Evolutionary conservation across 2,113 vertebrate genomes (phyloP).

Genomic region (Actinemys pallida): DNA sequence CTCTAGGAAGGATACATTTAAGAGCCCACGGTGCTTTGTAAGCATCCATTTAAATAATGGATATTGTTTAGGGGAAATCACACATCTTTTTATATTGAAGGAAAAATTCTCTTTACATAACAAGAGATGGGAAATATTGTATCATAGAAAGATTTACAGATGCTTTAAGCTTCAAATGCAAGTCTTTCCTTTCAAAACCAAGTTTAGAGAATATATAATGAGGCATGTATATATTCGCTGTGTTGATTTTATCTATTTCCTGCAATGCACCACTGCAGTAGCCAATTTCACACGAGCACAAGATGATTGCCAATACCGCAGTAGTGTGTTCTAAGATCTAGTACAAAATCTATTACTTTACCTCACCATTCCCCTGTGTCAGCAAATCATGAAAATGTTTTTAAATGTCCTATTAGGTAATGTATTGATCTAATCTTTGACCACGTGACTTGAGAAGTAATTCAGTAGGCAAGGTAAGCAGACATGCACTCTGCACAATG

Average conservation of each 20-base stretch:
- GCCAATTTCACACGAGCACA: constrained; percentile 61
- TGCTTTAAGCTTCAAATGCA: background rate
- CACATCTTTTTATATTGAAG: background rate
- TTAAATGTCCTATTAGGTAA: constrained; percentile 72
- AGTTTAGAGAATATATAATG: background rate
- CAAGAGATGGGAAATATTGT: background rate
- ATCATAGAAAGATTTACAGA: background rate
- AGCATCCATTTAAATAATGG: constrained; percentile 24
- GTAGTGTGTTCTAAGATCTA: constrained; percentile 34
- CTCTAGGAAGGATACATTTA: constrained; percentile 6
- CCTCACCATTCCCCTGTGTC: constrained; percentile 57
- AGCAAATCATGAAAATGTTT: constrained; percentile 74
- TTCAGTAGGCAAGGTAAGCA: constrained; percentile 12
- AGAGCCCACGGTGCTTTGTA: constrained; percentile 24
- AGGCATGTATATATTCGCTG: background rate
- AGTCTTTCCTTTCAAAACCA: background rate
- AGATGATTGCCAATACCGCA: constrained; percentile 69
- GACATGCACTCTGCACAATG: constrained; percentile 15
- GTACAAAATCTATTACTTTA: constrained; percentile 67
- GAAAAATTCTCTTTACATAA: background rate
- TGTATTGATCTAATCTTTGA: constrained; percentile 55
- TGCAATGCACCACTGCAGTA: constrained; percentile 82
- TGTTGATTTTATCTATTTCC: constrained; percentile 70
- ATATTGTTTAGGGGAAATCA: background rate
- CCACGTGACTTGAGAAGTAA: constrained; percentile 57